Conservation (phyloP, 2,113 vertebrate genomes). For the Suncus etruscus region DNA sequence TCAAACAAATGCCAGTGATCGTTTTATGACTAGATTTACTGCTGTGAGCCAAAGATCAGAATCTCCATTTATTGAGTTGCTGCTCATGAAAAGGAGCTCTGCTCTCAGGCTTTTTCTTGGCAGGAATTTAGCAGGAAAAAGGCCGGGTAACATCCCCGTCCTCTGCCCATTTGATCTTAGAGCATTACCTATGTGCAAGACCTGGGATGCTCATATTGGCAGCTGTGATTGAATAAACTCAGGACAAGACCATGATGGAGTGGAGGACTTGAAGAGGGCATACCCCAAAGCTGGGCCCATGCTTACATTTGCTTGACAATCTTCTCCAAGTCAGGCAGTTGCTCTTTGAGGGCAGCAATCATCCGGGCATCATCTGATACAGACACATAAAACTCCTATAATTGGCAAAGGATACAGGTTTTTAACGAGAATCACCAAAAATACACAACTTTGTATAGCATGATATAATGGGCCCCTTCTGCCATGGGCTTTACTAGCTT, state of each 20-base stretch:
- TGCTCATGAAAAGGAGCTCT: neutral
- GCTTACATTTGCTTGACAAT: constrained; percentile 95
- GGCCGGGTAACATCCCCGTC: neutral
- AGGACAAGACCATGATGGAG: neutral
- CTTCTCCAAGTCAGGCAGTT: constrained; percentile 94
- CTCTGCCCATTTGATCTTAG: neutral
- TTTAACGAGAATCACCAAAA: constrained; percentile 79
- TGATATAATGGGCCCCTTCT: neutral
- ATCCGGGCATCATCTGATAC: constrained; percentile 94
- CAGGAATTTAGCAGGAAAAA: neutral
- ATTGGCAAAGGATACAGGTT: constrained; percentile 82
- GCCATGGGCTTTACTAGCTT: constrained; percentile 60
- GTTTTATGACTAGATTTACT: constrained; percentile 26
- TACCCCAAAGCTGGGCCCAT: constrained; percentile 56
- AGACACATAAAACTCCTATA: constrained; percentile 95
- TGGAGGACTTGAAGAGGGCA: neutral
- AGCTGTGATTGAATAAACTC: neutral
- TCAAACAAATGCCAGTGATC: neutral
- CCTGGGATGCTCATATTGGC: no score
- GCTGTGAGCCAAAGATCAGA: neutral
- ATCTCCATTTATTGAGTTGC: neutral
- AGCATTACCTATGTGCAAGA: fast-evolving
- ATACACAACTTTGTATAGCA: constrained; percentile 32
- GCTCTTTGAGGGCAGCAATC: constrained; percentile 92
- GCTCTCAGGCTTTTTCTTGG: neutral